Conservation (phyloP, 1,140 invertebrate genomes). For the Pseudobourletiella spinata region DNA sequence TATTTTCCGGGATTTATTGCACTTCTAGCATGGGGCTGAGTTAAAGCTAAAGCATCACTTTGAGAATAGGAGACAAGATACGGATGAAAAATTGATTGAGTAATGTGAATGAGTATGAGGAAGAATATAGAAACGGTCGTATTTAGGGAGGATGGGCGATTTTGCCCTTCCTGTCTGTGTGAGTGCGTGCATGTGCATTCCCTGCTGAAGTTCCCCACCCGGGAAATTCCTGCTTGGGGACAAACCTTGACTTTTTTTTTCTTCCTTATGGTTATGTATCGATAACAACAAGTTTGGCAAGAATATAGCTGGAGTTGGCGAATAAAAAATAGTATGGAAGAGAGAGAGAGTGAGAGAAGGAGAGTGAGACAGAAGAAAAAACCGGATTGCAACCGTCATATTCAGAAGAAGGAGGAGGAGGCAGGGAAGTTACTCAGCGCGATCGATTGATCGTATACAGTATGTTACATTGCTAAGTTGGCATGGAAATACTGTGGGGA, state of each 20-base stretch:
- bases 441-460: slow-evolving; percentile 26
- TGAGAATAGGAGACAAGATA: neutral
- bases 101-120: slow-evolving; percentile 15
- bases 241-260: no score
- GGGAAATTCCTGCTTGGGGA: no score
- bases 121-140: slow-evolving; percentile 9
- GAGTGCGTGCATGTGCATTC: neutral
- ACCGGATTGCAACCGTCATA: slow-evolving; percentile 2
- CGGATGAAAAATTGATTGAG: slow-evolving; percentile 21
- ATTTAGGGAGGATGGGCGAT: neutral
- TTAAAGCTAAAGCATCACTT: neutral
- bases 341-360: neutral
- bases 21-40: no score
- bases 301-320: no score
- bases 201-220: no score
- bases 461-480: slow-evolving; percentile 24
- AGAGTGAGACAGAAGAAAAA: neutral
- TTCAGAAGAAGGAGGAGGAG: neutral
- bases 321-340: neutral
- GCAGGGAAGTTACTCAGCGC: neutral
- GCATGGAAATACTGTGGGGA: slow-evolving; percentile 18
- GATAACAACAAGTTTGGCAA: no score
- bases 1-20: slow-evolving; percentile 15
- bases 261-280: no score
- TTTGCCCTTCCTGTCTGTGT: neutral